A percentile compares a stretch with the other conserved stretches of the same genome.
Conservation (phyloP, 2,113 vertebrate species). For the Centrocercus urophasianus region DNA sequence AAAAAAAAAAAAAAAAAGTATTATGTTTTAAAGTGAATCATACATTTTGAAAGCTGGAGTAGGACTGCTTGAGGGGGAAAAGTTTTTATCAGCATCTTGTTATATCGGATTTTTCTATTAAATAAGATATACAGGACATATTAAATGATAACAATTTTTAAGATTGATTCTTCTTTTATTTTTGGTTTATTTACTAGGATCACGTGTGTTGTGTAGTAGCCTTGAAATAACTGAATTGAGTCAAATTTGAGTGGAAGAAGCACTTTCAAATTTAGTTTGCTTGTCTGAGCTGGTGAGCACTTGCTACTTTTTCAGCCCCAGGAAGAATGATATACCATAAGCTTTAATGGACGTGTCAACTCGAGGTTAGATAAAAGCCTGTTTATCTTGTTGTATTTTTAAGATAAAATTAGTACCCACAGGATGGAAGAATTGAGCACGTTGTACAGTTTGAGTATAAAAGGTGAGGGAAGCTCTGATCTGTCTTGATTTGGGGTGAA, state of each 20-base stretch:
- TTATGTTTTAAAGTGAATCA: neutral
- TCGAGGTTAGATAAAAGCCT: slow-evolving; percentile 19
- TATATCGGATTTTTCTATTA: slow-evolving; percentile 1
- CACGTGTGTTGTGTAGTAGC: rapidly evolving
- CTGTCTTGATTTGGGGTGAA: slow-evolving; percentile 10
- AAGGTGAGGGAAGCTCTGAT: neutral
- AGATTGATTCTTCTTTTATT: neutral
- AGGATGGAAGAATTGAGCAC: neutral
- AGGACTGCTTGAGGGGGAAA: neutral
- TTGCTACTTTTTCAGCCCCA: neutral
- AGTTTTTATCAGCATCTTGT: neutral
- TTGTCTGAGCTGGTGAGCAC: neutral
- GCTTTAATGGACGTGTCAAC: neutral
- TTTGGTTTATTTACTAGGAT: neutral
- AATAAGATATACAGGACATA: neutral
- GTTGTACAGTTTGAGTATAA: neutral
- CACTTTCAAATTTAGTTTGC: neutral
- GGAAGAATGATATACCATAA: neutral
- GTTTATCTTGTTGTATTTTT: slow-evolving; percentile 30
- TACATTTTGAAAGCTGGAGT: neutral
- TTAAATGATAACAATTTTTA: neutral
- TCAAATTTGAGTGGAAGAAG: neutral
- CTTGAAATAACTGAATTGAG: neutral
- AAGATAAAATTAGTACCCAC: neutral
- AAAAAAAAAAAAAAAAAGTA: neutral